These are phyloP conservation scores for Mamestra brassicae DNA, from an alignment of 2,888 invertebrate species.

Conservation along the genomic window DNA sequence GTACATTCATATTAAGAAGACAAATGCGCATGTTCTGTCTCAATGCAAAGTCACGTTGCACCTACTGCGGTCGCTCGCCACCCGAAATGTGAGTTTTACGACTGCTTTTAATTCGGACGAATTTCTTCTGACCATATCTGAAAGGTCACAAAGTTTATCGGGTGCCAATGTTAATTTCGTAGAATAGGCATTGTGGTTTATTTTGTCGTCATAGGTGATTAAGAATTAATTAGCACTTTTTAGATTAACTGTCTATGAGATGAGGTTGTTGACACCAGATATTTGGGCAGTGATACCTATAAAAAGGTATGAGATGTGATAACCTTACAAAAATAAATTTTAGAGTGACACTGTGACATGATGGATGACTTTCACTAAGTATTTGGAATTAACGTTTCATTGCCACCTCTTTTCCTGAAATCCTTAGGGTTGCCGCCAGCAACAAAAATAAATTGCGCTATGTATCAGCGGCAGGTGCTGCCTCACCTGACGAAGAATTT, in stretches of 20 bases:
- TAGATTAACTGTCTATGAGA: constrained; percentile 39
- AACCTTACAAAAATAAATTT: neutral
- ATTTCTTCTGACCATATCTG: constrained; percentile 1
- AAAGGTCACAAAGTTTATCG: constrained; percentile 45
- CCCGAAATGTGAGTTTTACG: neutral
- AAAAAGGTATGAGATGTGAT: neutral
- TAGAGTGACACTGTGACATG: neutral
- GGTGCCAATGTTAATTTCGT: constrained; percentile 9
- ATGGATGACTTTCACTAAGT: neutral
- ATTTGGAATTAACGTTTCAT: no score
- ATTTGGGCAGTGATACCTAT: neutral
- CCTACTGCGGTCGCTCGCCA: neutral
- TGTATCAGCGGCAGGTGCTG: no score
- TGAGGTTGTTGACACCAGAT: constrained; percentile 45
- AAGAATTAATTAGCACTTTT: constrained; percentile 25
- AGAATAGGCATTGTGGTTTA: constrained; percentile 21
- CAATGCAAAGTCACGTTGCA: neutral
- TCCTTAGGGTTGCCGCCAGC: no score
- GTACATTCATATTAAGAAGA: no score
- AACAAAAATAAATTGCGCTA: no score
- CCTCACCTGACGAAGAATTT: no score
- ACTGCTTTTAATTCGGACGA: constrained; percentile 2
- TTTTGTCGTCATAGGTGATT: constrained; percentile 30
- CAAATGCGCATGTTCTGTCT: no score
- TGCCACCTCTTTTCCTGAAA: no score